Evolutionary conservation across 2,797 vertebrate species (phyloP), one percentile per base, ranked within the genome.

Genomic region (Syngnathus rostellatus): DNA sequence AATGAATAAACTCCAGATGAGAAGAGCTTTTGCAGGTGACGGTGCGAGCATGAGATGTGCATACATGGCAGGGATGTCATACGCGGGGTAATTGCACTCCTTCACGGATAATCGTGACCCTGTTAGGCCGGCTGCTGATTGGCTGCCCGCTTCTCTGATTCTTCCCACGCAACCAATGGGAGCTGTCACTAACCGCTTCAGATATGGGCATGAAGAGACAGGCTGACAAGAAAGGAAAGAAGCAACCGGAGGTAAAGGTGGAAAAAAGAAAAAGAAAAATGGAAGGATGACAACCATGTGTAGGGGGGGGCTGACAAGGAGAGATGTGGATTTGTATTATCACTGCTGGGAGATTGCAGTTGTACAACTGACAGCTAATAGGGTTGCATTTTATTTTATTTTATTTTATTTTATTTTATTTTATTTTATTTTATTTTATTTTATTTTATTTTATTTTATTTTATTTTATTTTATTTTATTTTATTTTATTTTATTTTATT

Each of bases 81-180:
- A 71, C 31, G 80, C 76, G 71, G 74, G 66, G 80, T 85, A 85
- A 89, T 80, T 84, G 82, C 82, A 73, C 59, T 62, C 78, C 82
- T 87, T 86, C 80, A 81, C 80, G 80, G 83, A 83, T 83, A 83
- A 86, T 68, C 66, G 79, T 89, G 85, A 87, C 87, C 86, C 81
- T 82, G 78, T 84, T 87, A 85, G 81, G 75, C 84, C 58, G 63
- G 57, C 67, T 77, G 77, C 85, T 82, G 58, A 89, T 87, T 89
- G 88, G 88, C 81, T 82, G 70, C 57, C 50, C 6, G 23, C 70
- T 77, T 71, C 72, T 74, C 64, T 75, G 78, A 84, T 81, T 85
- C 81, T 57, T 61, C 10, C 17, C 0, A 65, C 1, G 12, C 68
- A 61, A 70, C 88, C 86, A 89, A 87, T 89, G 16, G 77, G 73